A percentile compares a stretch with the other conserved stretches of the same genome.
Conservation (phyloP, 2,113 vertebrate genomes). For the Lucifuga dentata region DNA sequence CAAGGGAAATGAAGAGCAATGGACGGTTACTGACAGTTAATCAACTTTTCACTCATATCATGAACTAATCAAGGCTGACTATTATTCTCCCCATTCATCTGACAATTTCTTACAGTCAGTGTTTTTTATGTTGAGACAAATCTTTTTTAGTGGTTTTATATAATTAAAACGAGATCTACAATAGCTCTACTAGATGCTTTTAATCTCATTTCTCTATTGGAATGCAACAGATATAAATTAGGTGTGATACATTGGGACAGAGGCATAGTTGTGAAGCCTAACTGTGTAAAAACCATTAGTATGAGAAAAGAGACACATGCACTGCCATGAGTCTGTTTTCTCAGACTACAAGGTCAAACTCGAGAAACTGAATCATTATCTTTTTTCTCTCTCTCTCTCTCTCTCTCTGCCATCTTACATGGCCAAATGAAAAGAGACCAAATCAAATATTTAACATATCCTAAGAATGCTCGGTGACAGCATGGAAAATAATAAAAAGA, state of each 20-base stretch:
- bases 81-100: slow-evolving; percentile 3
- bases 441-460: slow-evolving; percentile 16
- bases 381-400: neutral
- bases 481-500: slow-evolving; percentile 12
- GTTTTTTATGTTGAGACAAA: neutral
- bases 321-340: slow-evolving; percentile 2
- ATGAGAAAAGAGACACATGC: slow-evolving; percentile 11
- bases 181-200: neutral
- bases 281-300: neutral
- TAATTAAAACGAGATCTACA: neutral
- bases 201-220: slow-evolving; percentile 5
- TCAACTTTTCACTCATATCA: slow-evolving; percentile 29
- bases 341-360: slow-evolving; percentile 22
- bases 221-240: neutral
- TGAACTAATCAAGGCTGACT: slow-evolving; percentile 5
- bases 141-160: neutral
- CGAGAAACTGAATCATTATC: neutral
- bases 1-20: neutral
- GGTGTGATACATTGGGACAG: neutral
- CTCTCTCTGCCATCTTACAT: too few relatives aligned
- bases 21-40: slow-evolving; percentile 5
- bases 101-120: neutral
- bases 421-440: neutral
- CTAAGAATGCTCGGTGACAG: neutral
- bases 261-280: too few relatives aligned